Evolutionary conservation across 2,888 invertebrate genomes (phyloP), one percentile per base, ranked within the genome.

Genomic region (Agrochola circellaris): DNA sequence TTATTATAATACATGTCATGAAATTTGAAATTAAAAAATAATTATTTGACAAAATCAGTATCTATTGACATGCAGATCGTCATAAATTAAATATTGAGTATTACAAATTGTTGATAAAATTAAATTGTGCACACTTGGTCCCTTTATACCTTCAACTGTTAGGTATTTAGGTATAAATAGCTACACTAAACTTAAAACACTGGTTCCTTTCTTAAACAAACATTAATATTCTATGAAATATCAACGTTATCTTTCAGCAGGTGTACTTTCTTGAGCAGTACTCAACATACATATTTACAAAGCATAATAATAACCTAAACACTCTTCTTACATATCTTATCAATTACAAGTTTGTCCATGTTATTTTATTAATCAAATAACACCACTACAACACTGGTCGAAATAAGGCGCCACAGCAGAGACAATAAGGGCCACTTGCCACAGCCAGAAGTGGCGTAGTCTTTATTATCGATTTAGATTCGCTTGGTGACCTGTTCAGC

Each of bases 1-100:
- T 82, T 81, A 74, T 34, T 60, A 86, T 83, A 76, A 82, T 81
- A 86, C 65, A 81, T 85, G 78, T 87, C 88, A 88, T 88, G 86
- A 83, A 88, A 72, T 84, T 81, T n/a, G 45, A 72, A 76, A 80
- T 82, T 80, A 77, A 85, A 75, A 88, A 77, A 65, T 81, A 79
- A 77, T 76, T 79, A 80, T 68, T 77, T 30, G 72, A 89, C 71
- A 79, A 72, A 70, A 77, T 88, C 82, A 80, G 83, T 83, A 81
- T 78, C 81, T 38, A 78, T 74, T 76, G 58, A 73, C 77, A 74
- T 67, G 81, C 75, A 75, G 79, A 86, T 85, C 71, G 83, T 87
- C 79, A 79, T 38, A 60, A 83, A 78, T 78, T 76, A 80, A 86
- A 76, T 70, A 66, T 85, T 86, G 88, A 88, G 88, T 89, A 88